Base-by-base conservation (phyloP, 2,888 invertebrate genomes). In the Euplagia quadripunctaria region DNA sequence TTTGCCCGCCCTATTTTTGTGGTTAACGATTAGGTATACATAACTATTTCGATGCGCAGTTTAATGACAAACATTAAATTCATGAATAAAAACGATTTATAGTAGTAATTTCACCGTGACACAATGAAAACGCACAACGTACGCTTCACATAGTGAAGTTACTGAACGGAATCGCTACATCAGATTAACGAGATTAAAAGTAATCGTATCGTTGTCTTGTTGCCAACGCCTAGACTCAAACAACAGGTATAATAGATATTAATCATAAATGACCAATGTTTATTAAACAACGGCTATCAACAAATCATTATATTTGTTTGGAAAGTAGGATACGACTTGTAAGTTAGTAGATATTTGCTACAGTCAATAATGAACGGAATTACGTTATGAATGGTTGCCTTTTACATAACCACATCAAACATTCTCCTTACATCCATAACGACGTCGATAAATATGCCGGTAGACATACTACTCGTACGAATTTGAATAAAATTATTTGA, bases 151-250 rank as follows among this genome's bases (percentile, higher is more conserved):
- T 51, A 49, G 61, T 61, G 4, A 77, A 74, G 58, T 71, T 79
- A 75, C 81, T 77, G 74, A 61, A 61, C 12, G 61, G 14, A 43
- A 70, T 64, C 66, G 51, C 46, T 49, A 66, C 82, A 71, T 75
- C 73, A 80, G 72, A 81, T 79, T 68, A 58, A 87, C 87, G 87
- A 90, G 85, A 91, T 87, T 84, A 90, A 90, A 89, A 91, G 90
- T 90, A 77, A 68, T 65, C 70, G 43, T 51, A 31, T 16, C 41
- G 41, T 67, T 66, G 41, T 41, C 58, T 70, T 64, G 43, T 8
- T 68, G 68, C 68, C 74, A 71, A 71, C 71, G 71, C 63, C 68
- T 64, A 46, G 20, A 49, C 31, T 61, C 61, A 9, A 16, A 61
- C 55, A 43, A 61, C 20, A 52, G 20, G 17, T 49, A 64, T 51